These are phyloP conservation scores for Tenualosa ilisha DNA, from an alignment of 2,797 vertebrate species.

Conservation along the genomic window DNA sequence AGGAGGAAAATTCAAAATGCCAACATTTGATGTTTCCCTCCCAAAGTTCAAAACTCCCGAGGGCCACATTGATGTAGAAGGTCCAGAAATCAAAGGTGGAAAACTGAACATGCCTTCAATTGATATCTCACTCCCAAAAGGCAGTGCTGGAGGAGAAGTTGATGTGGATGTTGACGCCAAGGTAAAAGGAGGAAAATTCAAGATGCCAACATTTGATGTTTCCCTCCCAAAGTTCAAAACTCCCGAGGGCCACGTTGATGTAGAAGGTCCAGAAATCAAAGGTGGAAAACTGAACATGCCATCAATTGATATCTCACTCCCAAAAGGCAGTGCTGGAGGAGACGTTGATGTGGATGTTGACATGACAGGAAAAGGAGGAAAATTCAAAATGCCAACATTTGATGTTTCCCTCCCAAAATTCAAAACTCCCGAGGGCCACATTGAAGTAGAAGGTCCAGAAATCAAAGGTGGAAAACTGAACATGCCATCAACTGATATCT, in stretches of 20 bases:
- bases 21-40: constrained; percentile 61
- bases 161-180: not conserved
- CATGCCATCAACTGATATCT: constrained; percentile 30
- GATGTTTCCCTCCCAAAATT: constrained; percentile 42
- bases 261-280: constrained; percentile 46
- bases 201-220: constrained; percentile 64
- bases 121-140: constrained; percentile 36
- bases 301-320: constrained; percentile 54
- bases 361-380: constrained; percentile 21
- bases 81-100: constrained; percentile 34
- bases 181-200: constrained; percentile 44
- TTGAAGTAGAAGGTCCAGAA: constrained; percentile 34
- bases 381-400: constrained; percentile 38
- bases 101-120: constrained; percentile 26
- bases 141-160: constrained; percentile 21
- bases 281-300: constrained; percentile 48
- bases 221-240: constrained; percentile 54
- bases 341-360: constrained; percentile 45
- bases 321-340: constrained; percentile 50
- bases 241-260: constrained; percentile 38
- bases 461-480: constrained; percentile 27
- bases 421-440: constrained; percentile 20
- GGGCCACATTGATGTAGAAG: constrained; percentile 41
- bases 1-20: constrained; percentile 62
- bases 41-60: constrained; percentile 59